Conservation (phyloP, 2,797 vertebrate genomes). For the Phrynocephalus forsythii region DNA sequence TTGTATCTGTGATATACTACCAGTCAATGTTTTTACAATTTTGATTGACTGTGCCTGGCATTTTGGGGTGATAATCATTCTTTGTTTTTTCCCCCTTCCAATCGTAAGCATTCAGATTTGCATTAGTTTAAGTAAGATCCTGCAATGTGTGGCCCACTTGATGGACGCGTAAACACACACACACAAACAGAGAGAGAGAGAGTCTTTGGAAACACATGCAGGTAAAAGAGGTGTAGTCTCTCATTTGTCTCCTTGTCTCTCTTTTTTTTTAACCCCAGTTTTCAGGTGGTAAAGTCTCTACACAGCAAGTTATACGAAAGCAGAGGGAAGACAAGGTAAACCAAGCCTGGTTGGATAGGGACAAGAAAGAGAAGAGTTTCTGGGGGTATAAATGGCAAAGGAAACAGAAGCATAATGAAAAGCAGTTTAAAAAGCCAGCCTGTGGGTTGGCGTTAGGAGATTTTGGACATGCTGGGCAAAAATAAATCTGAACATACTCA, state of each 20-base stretch:
- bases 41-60: too few relatives aligned
- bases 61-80: too few relatives aligned
- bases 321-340: constrained; percentile 87
- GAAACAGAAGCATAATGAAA: not conserved
- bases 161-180: too few relatives aligned
- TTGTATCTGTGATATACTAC: too few relatives aligned
- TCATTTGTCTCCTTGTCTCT: not conserved
- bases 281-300: constrained; percentile 88
- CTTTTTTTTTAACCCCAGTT: constrained; percentile 73
- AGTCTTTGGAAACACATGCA: not conserved
- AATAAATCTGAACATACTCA: not conserved
- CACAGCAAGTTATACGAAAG: constrained; percentile 88
- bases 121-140: not conserved
- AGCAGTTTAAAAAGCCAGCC: not conserved
- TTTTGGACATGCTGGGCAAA: not conserved
- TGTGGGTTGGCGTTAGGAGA: not conserved
- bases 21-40: too few relatives aligned
- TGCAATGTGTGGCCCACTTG: not conserved
- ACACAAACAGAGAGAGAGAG: too few relatives aligned
- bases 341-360: constrained; percentile 32
- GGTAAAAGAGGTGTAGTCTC: not conserved
- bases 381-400: not conserved
- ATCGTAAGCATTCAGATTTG: not conserved
- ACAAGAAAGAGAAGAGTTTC: not conserved
- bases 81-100: not conserved